These are phyloP conservation scores for Cryptocephalus moraei DNA, from an alignment of 2,888 invertebrate species.

Conservation along the genomic window DNA sequence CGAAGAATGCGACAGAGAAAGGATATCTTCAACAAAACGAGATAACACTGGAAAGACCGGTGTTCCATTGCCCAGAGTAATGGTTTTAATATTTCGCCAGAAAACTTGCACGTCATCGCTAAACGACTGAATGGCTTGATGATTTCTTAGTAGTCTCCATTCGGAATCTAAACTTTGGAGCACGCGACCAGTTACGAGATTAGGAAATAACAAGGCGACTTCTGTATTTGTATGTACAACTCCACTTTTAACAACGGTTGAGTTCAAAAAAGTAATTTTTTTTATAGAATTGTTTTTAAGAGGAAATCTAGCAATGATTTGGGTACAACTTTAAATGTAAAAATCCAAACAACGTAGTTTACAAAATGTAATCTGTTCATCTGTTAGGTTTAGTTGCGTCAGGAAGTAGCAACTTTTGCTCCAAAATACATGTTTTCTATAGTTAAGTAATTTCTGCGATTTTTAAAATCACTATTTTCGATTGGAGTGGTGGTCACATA, in stretches of 20 bases:
- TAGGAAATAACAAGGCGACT: not conserved
- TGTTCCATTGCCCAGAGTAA: no score
- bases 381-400: not conserved
- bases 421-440: not conserved
- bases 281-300: not conserved
- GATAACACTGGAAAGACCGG: no score
- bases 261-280: not conserved
- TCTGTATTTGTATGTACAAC: not conserved
- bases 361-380: not conserved
- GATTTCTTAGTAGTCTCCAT: not conserved
- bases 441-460: not conserved
- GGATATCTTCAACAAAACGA: no score
- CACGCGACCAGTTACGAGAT: not conserved
- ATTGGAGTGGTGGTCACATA: not conserved
- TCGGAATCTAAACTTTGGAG: not conserved
- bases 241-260: not conserved
- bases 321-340: not conserved
- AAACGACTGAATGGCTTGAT: not conserved
- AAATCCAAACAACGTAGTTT: not conserved
- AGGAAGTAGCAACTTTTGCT: not conserved
- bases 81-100: no score
- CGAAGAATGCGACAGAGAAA: no score
- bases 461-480: not conserved
- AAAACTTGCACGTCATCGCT: no score
- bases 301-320: not conserved